phyloP scores from a whole-genome alignment of 2,113 vertebrate genomes.

The Steatornis caripensis region DNA sequence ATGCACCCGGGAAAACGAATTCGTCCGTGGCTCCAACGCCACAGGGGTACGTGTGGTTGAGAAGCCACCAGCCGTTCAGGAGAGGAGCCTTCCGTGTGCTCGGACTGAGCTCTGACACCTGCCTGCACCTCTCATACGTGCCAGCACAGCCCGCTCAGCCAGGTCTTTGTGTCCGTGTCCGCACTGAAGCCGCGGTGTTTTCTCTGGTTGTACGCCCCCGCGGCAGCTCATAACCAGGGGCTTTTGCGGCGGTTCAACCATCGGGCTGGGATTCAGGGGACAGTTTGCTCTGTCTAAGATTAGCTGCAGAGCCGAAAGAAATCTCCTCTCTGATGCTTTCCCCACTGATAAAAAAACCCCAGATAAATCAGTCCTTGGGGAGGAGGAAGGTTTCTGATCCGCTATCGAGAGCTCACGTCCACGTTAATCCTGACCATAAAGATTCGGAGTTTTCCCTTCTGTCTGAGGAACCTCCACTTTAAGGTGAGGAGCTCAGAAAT shows the following conservation, averaged over 20 bases:
- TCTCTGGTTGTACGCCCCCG: not conserved
- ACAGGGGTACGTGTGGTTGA: not conserved
- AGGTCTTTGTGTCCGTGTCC: not conserved
- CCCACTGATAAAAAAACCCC: not conserved
- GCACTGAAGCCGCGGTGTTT: not conserved
- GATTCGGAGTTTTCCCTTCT: not conserved
- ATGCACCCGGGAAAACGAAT: not conserved
- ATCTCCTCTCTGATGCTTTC: not conserved
- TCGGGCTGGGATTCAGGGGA: not conserved
- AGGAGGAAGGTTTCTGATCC: not conserved
- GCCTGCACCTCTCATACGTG: not conserved
- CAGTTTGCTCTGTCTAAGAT: not conserved
- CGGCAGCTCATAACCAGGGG: not conserved
- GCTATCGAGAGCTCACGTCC: not conserved
- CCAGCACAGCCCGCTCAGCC: not conserved
- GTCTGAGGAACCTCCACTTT: not conserved
- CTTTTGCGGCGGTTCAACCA: not conserved
- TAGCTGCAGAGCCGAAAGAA: not conserved
- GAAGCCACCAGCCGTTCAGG: conserved; percentile 26
- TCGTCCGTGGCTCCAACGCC: conserved; percentile 19
- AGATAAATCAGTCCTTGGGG: not conserved
- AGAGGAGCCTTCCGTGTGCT: not conserved
- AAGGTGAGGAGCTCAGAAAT: not conserved
- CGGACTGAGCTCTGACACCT: not conserved
- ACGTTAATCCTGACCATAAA: not conserved